Evolutionary conservation across 2,797 vertebrate genomes (phyloP).

Genomic region (Otolemur crassicaudatus): DNA sequence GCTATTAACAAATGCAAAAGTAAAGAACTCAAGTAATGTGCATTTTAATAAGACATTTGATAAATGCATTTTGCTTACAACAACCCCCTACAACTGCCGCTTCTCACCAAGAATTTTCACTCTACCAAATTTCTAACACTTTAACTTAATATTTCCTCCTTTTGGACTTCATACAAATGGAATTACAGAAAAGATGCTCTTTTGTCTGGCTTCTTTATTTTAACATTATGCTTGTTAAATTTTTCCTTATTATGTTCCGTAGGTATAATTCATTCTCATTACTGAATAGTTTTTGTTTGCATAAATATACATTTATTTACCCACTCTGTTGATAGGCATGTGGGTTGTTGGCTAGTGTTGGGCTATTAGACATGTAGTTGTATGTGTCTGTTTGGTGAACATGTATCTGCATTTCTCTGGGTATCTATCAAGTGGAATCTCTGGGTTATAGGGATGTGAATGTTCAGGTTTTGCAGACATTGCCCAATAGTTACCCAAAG

Average conservation of each 20-base stretch:
- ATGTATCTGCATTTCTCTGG: not conserved
- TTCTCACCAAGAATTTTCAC: not conserved
- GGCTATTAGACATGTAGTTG: not conserved
- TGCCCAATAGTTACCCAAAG: not conserved
- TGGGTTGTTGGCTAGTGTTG: not conserved
- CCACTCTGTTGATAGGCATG: not conserved
- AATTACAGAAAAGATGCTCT: not conserved
- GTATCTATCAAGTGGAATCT: not conserved
- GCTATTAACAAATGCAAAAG: slow-evolving; percentile 3
- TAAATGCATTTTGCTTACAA: not conserved
- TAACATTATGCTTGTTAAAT: not conserved
- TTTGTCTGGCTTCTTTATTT: not conserved
- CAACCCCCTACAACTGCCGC: not conserved
- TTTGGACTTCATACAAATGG: not conserved
- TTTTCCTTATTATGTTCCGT: not conserved
- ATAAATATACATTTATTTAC: not conserved
- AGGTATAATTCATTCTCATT: not conserved
- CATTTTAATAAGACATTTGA: not conserved
- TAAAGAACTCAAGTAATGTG: not conserved
- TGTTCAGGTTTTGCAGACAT: not conserved
- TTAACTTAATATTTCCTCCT: not conserved
- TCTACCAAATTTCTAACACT: not conserved
- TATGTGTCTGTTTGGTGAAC: not conserved
- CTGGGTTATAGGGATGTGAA: not conserved
- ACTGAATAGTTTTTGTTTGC: not conserved